A percentile compares a stretch with the other conserved stretches of the same genome.
Evolutionary conservation across 2,888 invertebrate genomes (phyloP).

Genomic region (Hyposoter didymator): DNA sequence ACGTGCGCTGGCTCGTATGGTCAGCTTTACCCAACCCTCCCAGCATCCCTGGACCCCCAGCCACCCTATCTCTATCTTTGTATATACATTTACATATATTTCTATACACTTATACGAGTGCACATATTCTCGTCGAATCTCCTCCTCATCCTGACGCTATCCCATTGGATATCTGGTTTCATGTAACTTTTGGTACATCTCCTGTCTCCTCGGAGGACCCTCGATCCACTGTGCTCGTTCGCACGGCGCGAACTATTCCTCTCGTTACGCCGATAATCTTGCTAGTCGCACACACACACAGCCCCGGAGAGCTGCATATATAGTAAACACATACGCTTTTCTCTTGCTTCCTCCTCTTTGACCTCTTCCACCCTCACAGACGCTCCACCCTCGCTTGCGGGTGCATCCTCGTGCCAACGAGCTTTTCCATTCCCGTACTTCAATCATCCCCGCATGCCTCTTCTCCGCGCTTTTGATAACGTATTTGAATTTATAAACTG

Average conservation of each 20-base stretch:
- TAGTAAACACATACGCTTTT: not conserved
- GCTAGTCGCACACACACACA: slow-evolving; percentile 18
- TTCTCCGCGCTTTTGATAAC: not conserved
- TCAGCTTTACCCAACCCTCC: slow-evolving; percentile 69
- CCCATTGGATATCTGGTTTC: not conserved
- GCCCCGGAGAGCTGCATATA: not conserved
- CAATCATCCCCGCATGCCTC: not conserved
- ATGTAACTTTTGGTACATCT: slow-evolving; percentile 19
- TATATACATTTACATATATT: slow-evolving; percentile 13
- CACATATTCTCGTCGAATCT: slow-evolving; percentile 8
- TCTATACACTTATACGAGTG: not conserved
- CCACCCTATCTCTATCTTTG: slow-evolving; percentile 42
- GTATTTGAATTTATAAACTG: not conserved
- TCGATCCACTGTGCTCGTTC: slow-evolving; percentile 13
- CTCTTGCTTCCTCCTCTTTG: slow-evolving; percentile 30
- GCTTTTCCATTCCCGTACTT: not conserved
- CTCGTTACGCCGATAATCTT: slow-evolving; percentile 58
- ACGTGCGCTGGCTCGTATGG: slow-evolving; percentile 57
- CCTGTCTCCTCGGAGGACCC: not conserved
- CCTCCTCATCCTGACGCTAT: not conserved
- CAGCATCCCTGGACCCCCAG: slow-evolving; percentile 7
- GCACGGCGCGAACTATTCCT: slow-evolving; percentile 31
- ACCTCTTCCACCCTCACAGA: not conserved
- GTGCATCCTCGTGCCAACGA: not conserved
- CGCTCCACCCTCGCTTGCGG: not conserved